These are phyloP conservation scores for Clostera curtula DNA, from an alignment of 2,888 invertebrate genomes.

Conservation along the genomic window DNA sequence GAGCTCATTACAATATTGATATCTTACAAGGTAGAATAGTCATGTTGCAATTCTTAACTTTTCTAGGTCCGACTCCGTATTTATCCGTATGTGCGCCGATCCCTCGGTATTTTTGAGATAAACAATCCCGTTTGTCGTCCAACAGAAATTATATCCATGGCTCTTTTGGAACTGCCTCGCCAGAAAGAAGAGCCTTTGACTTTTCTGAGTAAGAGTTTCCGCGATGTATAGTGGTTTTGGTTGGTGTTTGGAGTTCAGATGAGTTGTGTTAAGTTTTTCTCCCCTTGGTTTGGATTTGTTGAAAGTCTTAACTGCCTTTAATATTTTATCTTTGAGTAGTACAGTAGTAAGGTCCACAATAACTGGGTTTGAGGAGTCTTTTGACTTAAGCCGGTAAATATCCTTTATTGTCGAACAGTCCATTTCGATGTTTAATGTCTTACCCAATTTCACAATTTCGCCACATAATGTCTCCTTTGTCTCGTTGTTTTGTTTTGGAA, in stretches of 20 bases:
- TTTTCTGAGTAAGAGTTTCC: constrained; percentile 9
- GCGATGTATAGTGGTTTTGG: constrained; percentile 9
- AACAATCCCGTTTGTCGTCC: constrained; percentile 10
- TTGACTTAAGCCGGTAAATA: constrained; percentile 7
- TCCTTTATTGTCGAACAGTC: constrained; percentile 6
- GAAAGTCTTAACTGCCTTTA: constrained; percentile 8
- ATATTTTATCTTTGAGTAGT: constrained; percentile 8
- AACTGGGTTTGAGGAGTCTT: constrained; percentile 9
- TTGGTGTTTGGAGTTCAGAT: constrained; percentile 5
- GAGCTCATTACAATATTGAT: too few relatives aligned
- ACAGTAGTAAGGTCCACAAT: constrained; percentile 11
- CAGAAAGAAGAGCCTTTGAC: constrained; percentile 7
- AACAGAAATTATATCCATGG: constrained; percentile 6
- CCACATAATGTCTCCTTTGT: constrained; percentile 1
- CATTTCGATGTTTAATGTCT: not conserved
- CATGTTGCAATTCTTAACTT: too few relatives aligned
- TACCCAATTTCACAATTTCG: constrained; percentile 1
- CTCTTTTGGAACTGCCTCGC: constrained; percentile 8
- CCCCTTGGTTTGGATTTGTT: constrained; percentile 7
- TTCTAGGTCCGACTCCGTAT: too few relatives aligned
- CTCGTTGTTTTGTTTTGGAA: constrained; percentile 3
- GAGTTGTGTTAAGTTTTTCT: constrained; percentile 9
- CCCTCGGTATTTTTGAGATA: too few relatives aligned
- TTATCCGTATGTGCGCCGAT: too few relatives aligned
- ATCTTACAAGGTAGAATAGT: too few relatives aligned